phyloP scores from a whole-genome alignment of 2,113 vertebrate species.

The Catharus minimus region DNA sequence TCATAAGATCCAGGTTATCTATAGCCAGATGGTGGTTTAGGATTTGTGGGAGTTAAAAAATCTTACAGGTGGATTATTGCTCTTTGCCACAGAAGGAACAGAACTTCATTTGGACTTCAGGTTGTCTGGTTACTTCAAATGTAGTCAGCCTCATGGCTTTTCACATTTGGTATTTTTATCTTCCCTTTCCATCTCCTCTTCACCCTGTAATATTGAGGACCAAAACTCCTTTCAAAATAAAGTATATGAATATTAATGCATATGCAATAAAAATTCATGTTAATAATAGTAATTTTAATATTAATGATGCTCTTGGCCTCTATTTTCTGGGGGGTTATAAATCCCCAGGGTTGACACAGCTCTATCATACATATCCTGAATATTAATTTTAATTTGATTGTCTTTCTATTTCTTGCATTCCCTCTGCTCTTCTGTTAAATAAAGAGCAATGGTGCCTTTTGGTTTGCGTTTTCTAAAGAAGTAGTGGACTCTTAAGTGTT shows the following conservation, averaged over 20 bases:
- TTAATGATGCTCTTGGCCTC: background rate
- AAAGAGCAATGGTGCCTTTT: background rate
- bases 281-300: background rate
- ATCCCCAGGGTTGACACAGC: background rate
- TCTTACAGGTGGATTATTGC: background rate
- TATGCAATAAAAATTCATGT: background rate
- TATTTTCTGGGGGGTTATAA: background rate
- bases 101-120: background rate
- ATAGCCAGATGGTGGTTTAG: background rate
- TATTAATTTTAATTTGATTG: background rate
- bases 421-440: background rate
- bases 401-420: background rate
- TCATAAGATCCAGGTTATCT: accelerated
- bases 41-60: background rate
- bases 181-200: background rate
- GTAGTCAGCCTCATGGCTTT: background rate
- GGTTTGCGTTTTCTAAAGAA: background rate
- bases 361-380: background rate
- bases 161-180: background rate
- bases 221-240: background rate
- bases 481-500: background rate
- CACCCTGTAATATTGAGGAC: background rate
- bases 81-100: background rate
- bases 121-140: background rate
- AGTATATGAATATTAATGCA: background rate